A percentile compares a stretch with the other conserved stretches of the same genome.
Conservation (phyloP, 2,113 vertebrate species). For the Pyrgilauda ruficollis region DNA sequence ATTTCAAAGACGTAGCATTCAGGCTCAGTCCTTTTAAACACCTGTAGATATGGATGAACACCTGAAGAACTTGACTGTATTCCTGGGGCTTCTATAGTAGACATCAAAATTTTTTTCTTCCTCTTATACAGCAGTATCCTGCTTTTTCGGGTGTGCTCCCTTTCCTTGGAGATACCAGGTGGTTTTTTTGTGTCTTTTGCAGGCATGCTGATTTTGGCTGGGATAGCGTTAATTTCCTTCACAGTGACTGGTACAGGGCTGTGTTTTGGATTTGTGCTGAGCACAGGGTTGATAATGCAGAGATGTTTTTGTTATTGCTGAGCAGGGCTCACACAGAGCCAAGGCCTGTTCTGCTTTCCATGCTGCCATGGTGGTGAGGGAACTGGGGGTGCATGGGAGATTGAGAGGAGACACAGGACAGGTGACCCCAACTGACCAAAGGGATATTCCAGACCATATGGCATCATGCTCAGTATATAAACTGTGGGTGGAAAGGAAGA, state of each 20-base stretch:
- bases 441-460: neutral
- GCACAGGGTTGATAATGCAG: neutral
- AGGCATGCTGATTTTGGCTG: neutral
- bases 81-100: neutral
- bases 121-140: neutral
- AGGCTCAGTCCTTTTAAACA: neutral
- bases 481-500: neutral
- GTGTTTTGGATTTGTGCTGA: neutral
- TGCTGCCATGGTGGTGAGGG: fast-evolving
- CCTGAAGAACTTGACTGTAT: neutral
- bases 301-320: neutral
- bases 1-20: neutral
- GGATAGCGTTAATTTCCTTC: neutral
- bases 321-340: neutral
- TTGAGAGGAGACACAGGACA: neutral
- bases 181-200: neutral
- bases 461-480: neutral
- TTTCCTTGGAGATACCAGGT: neutral
- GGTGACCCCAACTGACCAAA: neutral
- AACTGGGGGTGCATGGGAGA: fast-evolving
- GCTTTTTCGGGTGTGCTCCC: neutral
- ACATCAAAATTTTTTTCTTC: neutral
- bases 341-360: neutral
- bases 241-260: fast-evolving
- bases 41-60: neutral